phyloP scores from a whole-genome alignment of 2,113 vertebrate genomes.

The Periophthalmus modestus region DNA sequence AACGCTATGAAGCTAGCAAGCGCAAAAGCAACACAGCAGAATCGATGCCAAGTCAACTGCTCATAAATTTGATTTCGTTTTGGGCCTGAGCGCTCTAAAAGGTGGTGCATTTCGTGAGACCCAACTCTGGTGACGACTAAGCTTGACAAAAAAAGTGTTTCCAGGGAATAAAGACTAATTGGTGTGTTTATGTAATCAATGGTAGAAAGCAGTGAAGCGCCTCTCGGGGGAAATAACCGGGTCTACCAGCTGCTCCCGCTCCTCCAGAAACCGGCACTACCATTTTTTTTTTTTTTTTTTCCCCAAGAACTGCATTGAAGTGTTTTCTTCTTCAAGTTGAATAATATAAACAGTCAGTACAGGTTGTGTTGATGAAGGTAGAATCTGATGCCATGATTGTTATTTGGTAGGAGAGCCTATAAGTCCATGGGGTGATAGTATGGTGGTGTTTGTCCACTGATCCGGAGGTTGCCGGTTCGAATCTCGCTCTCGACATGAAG shows the following conservation, averaged over 20 bases:
- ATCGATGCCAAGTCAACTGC: conserved; percentile 32
- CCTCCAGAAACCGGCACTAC: conserved; percentile 19
- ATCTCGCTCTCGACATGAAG: too few relatives aligned
- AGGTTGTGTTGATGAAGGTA: too few relatives aligned
- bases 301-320: conserved; percentile 17
- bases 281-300: conserved; percentile 22
- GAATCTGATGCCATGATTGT: too few relatives aligned
- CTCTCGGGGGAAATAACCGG: conserved; percentile 65
- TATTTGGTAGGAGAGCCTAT: too few relatives aligned
- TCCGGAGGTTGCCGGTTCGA: too few relatives aligned
- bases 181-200: conserved; percentile 66
- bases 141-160: conserved; percentile 42
- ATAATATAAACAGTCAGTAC: background rate
- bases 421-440: too few relatives aligned
- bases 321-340: conserved; percentile 9
- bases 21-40: conserved; percentile 16
- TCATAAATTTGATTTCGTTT: conserved; percentile 33
- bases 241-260: conserved; percentile 47
- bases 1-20: conserved; percentile 28
- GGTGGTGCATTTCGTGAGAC: conserved; percentile 26
- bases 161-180: conserved; percentile 59
- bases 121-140: conserved; percentile 30
- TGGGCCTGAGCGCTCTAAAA: conserved; percentile 27
- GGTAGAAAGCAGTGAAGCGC: conserved; percentile 36
- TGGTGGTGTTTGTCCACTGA: too few relatives aligned